Percentiles rank a stretch among this genome's conserved stretches.
phyloP scores from a whole-genome alignment of 2,797 vertebrate genomes.

The Erethizon dorsatum region DNA sequence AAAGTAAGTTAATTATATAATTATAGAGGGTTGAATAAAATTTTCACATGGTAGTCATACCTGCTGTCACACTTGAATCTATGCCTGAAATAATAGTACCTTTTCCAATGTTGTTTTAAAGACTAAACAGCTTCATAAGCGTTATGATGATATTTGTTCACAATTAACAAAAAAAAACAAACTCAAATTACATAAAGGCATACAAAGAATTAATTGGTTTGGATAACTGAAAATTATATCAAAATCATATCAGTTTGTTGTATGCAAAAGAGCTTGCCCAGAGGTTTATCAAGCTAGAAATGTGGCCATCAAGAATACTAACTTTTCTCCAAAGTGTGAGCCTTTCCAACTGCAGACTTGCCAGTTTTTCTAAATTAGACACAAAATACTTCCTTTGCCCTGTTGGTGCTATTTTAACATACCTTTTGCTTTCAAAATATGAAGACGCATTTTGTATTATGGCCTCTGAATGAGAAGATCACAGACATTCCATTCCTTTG shows the following conservation, averaged over 20 bases:
- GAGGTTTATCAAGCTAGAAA: not conserved
- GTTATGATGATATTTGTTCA: not conserved
- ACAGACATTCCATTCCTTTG: not conserved
- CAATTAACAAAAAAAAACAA: not conserved
- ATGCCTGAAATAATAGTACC: not conserved
- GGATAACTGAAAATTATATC: not conserved
- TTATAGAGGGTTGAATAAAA: not conserved
- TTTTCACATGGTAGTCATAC: not conserved
- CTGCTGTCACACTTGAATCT: not conserved
- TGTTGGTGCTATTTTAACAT: not conserved
- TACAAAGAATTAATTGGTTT: slow-evolving; percentile 5
- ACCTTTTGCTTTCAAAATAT: not conserved
- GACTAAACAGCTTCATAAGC: not conserved
- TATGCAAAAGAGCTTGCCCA: not conserved
- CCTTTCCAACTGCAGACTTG: not conserved
- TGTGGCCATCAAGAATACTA: not conserved
- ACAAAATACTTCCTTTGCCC: not conserved
- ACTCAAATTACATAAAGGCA: not conserved
- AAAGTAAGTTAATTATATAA: slow-evolving; percentile 7
- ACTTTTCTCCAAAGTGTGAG: not conserved
- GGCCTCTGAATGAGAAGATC: not conserved
- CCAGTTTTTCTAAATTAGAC: not conserved
- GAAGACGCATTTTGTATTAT: not conserved
- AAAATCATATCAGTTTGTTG: not conserved
- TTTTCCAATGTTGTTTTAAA: not conserved